Conservation (phyloP, 2,888 invertebrate genomes). For the Axea sp. region DNA sequence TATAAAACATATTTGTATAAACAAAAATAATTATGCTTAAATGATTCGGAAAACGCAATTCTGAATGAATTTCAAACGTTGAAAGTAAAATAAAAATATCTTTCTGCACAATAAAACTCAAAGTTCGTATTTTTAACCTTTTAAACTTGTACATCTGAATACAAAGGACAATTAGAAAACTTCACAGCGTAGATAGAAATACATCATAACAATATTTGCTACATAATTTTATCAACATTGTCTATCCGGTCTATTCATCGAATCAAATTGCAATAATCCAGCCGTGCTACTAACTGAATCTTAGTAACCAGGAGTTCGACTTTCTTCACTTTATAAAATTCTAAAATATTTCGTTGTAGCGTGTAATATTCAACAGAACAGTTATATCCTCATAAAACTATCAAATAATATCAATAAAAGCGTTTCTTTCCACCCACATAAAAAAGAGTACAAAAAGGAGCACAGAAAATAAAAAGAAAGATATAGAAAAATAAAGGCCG, state of each 20-base stretch:
- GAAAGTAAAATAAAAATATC: too few relatives aligned
- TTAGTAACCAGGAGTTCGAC: conserved; percentile 27
- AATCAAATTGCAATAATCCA: conserved; percentile 21
- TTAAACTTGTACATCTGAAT: too few relatives aligned
- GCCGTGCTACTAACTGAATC: conserved; percentile 12
- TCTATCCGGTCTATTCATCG: conserved; percentile 11
- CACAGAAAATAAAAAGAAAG: conserved; percentile 2
- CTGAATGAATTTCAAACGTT: too few relatives aligned
- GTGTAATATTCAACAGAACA: conserved; percentile 14
- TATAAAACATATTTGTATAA: too few relatives aligned
- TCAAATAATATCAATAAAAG: conserved; percentile 37
- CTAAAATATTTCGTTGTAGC: conserved; percentile 9
- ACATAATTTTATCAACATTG: neutral
- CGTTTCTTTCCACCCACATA: neutral
- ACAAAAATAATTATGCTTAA: too few relatives aligned
- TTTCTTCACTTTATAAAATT: conserved; percentile 42
- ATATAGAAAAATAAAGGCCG: neutral
- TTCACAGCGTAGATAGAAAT: too few relatives aligned
- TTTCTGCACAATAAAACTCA: too few relatives aligned
- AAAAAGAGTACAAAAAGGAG: neutral
- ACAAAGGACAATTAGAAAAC: too few relatives aligned
- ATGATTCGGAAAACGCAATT: too few relatives aligned
- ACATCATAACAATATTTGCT: too few relatives aligned
- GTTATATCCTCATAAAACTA: conserved; percentile 37
- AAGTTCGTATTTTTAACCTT: too few relatives aligned